A percentile compares a stretch with the other conserved stretches of the same genome.
These are phyloP conservation scores for Nymphalis c-album DNA, from an alignment of 2,888 invertebrate species.

Conservation along the genomic window DNA sequence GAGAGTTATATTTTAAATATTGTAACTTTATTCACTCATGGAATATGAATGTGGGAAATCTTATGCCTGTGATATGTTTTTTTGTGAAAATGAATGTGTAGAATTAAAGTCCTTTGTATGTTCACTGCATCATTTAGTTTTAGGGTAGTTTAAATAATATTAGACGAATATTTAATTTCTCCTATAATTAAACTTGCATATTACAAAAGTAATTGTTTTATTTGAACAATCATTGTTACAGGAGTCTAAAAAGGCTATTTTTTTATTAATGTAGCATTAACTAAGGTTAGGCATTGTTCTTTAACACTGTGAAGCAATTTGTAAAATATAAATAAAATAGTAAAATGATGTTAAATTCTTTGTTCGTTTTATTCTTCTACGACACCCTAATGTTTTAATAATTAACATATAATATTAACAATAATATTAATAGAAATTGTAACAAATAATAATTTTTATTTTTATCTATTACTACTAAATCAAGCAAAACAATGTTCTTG, in stretches of 20 bases:
- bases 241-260: constrained; percentile 9
- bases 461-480: no score
- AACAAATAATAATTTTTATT: no score
- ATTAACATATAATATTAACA: no score
- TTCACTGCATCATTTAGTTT: constrained; percentile 11
- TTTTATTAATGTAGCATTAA: constrained; percentile 16
- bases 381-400: no score
- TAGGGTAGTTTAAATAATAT: constrained; percentile 7
- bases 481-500: no score
- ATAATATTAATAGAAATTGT: no score
- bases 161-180: constrained; percentile 5
- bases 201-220: constrained; percentile 5
- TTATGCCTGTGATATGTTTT: constrained; percentile 55
- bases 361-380: constrained; percentile 26
- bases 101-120: constrained; percentile 23
- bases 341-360: constrained; percentile 25
- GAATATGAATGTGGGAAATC: constrained; percentile 24
- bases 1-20: constrained; percentile 17
- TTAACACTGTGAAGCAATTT: constrained; percentile 22
- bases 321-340: constrained; percentile 31
- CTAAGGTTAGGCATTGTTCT: constrained; percentile 17
- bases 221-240: constrained; percentile 13
- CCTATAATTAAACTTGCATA: not conserved
- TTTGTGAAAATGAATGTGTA: constrained; percentile 37
- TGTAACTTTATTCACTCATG: constrained; percentile 7